Conservation (phyloP, 2,113 vertebrate genomes). For the Sceloporus undulatus region DNA sequence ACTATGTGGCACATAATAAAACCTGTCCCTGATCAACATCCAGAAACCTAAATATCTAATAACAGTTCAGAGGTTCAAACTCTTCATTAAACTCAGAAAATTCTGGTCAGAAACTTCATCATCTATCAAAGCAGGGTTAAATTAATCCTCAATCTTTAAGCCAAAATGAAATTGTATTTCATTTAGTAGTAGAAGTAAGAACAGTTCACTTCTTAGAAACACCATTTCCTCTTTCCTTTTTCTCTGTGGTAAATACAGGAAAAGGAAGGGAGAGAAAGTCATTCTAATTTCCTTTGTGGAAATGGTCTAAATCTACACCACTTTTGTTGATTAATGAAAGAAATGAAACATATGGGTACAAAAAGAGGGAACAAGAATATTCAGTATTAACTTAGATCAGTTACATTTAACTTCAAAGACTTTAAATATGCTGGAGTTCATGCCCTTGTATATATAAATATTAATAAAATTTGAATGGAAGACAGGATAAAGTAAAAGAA, state of each 20-base stretch:
- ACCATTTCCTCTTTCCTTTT: conserved; percentile 21
- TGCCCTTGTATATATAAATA: neutral
- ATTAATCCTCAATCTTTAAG: neutral
- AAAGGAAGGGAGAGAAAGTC: conserved; percentile 37
- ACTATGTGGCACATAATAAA: too few relatives aligned
- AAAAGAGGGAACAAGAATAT: neutral
- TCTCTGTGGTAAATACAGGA: neutral
- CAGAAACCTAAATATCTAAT: conserved; percentile 1
- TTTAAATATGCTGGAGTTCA: neutral
- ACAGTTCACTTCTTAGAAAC: conserved; percentile 3
- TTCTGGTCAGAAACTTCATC: neutral
- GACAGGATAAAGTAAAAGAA: neutral
- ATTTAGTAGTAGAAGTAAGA: neutral
- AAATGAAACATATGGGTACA: neutral
- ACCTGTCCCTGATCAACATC: neutral
- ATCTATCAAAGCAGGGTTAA: neutral
- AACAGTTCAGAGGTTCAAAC: neutral
- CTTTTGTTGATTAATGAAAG: conserved; percentile 11
- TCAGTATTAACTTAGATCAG: neutral
- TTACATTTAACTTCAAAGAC: neutral
- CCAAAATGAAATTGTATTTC: neutral
- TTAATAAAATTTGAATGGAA: neutral
- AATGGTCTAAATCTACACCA: conserved; percentile 11
- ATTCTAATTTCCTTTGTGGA: conserved; percentile 32
- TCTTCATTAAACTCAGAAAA: neutral